Evolutionary conservation across 37 sponge, comb jelly and placozoan species (phyloP).

Genomic region (Crambe crambe): DNA sequence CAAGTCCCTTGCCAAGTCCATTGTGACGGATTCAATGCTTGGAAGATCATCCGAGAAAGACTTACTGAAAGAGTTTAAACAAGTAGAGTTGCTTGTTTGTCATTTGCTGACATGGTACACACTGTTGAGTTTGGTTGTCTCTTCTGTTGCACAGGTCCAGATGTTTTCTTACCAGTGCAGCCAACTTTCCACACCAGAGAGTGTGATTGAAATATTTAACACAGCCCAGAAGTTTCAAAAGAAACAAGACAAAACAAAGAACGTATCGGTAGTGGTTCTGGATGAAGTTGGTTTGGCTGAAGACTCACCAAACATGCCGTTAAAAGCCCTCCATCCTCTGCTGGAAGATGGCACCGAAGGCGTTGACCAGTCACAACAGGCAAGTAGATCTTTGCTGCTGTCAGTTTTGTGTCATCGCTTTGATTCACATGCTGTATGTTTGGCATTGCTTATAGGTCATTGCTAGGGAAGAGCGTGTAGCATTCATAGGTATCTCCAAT

Average conservation of each 20-base stretch:
- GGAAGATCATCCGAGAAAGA: constrained; percentile 57
- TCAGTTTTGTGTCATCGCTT: no score
- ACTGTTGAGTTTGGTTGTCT: not conserved
- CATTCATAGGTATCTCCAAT: no score
- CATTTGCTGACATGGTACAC: not conserved
- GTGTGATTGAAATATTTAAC: constrained; percentile 80
- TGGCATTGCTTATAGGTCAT: no score
- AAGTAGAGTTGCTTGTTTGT: no score
- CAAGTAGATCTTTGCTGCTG: no score
- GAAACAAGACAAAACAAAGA: constrained; percentile 48
- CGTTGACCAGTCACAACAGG: no score
- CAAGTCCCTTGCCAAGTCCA: constrained; percentile 89
- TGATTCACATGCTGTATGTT: no score
- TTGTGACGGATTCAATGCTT: no score
- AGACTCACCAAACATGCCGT: constrained; percentile 87
- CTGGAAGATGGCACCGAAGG: constrained; percentile 91
- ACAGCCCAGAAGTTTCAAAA: constrained; percentile 62
- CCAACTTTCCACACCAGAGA: constrained; percentile 81
- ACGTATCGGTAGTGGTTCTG: constrained; percentile 84
- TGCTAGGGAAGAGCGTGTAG: no score
- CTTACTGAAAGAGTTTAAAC: constrained; percentile 68
- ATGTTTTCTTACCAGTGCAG: constrained; percentile 92
- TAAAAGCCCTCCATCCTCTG: no score
- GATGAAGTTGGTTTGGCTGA: constrained; percentile 97
- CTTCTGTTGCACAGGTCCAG: no score